Conservation (phyloP, 2,113 vertebrate genomes). For the human region GRCh38 chr13:93766501-93767000, state of each 20-base stretch:
- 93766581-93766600: neutral
- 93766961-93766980: neutral
- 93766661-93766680: neutral
- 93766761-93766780: neutral
- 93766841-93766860: neutral
- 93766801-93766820: neutral
- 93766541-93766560: neutral
- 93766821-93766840: neutral
- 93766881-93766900: neutral
- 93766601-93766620: neutral
- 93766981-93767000: neutral
- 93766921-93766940: neutral
- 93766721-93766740: neutral
- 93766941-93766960: neutral
- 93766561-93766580: neutral
- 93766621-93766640: neutral
- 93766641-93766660: neutral
- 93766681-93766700: conserved; percentile 30
- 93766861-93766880: neutral
- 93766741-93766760: conserved; percentile 7
- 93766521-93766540: neutral
- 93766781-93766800: conserved; percentile 33
- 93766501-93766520: neutral
- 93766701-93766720: conserved; percentile 34
- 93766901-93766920: conserved; percentile 18